Evolutionary conservation across 2,113 vertebrate species (phyloP).

Genomic region (Scortum barcoo): DNA sequence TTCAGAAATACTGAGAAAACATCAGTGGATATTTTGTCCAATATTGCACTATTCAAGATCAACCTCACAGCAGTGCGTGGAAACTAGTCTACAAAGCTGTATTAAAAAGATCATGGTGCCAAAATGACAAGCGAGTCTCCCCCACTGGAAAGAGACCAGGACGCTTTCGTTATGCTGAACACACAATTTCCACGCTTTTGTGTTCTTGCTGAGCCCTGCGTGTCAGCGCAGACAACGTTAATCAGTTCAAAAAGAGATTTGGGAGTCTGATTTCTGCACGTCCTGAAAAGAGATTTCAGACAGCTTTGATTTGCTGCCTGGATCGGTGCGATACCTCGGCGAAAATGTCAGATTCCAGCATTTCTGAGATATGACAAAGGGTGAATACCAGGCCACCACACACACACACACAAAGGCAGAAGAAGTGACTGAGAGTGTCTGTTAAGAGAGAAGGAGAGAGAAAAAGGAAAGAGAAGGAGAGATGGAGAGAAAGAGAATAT

Average conservation of each 20-base stretch:
- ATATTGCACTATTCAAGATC: background rate
- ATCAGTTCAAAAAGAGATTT: background rate
- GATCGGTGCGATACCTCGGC: slow-evolving; percentile 18
- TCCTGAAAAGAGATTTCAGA: slow-evolving; percentile 19
- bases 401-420: background rate
- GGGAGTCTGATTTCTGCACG: slow-evolving; percentile 23
- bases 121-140: background rate
- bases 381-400: background rate
- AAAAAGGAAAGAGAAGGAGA: background rate
- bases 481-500: slow-evolving; percentile 44
- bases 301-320: slow-evolving; percentile 43
- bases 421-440: background rate
- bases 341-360: slow-evolving; percentile 44
- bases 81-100: background rate
- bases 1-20: background rate
- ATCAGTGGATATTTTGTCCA: background rate
- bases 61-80: background rate
- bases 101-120: background rate
- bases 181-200: slow-evolving; percentile 16
- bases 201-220: slow-evolving; percentile 17
- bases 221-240: slow-evolving; percentile 19
- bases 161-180: background rate
- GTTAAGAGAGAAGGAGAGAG: background rate
- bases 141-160: background rate
- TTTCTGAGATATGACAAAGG: slow-evolving; percentile 11